Base-by-base conservation (phyloP, 2,113 vertebrate genomes). In the Coracopsis vasa region DNA sequence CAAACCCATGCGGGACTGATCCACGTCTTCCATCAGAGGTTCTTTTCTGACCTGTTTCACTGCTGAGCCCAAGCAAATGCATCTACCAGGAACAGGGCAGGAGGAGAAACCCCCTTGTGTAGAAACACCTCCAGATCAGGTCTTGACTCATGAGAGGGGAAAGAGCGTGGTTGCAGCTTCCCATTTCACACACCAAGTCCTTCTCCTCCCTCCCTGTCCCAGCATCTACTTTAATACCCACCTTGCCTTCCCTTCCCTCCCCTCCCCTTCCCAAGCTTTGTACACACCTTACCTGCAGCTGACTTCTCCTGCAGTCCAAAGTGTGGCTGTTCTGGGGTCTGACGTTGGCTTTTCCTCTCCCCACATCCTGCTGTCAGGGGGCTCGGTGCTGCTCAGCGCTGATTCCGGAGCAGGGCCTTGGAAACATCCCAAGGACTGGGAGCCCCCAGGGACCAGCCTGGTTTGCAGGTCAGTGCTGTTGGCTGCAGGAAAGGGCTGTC, bases 181-280 rank as follows among this genome's bases (percentile, higher is more conserved):
- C 2, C 3, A 0, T 58, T 44, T 31, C 8, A 6, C 48, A 10
- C 15, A 9, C 2, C 1, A 35, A 37, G 10, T 29, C 29, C 44
- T 65, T 24, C 45, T 51, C 29, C 44, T 37, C 29, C 47, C 37
- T 35, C 37, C 4, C 35, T 6, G 2, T 25, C 15, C 71, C 61
- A 53, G 47, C 47, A 66, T 70, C 29, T 48, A 7, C 3, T 2
- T 80, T 10, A 12, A 41, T 28, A 44, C 7, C 53, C 74, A 10
- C 31, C 35, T 67, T 69, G 48, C 54, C 33, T 67, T 72, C 51
- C 58, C 75, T 48, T 31, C 10, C 45, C 29, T 62, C 66, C 50
- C 56, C 74, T 56, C 29, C 73, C 44, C 14, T 11, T 48, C 70
- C 66, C 51, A 33, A 5, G 65, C 44, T 54, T 56, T 51, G 61